Percentiles rank a stretch among this genome's conserved stretches.
These are phyloP conservation scores for Laticauda colubrina DNA, from an alignment of 2,113 vertebrate species.

Conservation along the genomic window DNA sequence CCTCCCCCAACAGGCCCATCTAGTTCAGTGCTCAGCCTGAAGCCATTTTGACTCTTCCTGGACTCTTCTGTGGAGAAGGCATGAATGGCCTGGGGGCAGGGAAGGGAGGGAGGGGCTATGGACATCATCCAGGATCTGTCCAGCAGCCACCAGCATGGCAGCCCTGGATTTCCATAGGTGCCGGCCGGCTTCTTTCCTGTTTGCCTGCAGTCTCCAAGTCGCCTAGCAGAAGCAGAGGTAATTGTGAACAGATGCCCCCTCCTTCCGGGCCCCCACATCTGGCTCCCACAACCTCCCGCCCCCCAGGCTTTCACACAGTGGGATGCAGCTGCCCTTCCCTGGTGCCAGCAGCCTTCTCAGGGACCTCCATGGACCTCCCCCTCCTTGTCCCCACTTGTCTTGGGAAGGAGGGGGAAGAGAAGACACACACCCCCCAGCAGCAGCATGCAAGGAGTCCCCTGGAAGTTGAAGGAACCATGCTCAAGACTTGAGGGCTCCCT, in stretches of 20 bases:
- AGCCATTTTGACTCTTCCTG: not conserved
- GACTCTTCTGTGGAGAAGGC: not conserved
- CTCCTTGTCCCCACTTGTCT: not conserved
- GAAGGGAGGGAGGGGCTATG: not conserved
- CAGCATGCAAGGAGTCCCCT: not conserved
- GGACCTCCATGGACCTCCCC: not conserved
- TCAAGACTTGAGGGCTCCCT: not conserved
- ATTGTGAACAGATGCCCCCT: slow-evolving; percentile 84
- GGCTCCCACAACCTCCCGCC: slow-evolving; percentile 74
- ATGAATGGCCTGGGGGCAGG: not conserved
- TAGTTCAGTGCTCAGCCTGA: not conserved
- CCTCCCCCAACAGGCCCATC: not conserved
- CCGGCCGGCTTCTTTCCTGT: slow-evolving; percentile 82
- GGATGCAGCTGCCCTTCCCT: slow-evolving; percentile 5
- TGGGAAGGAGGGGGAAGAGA: not conserved
- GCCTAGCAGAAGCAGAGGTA: slow-evolving; percentile 85
- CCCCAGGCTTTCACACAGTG: slow-evolving; percentile 18
- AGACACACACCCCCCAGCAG: not conserved
- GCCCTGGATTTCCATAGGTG: slow-evolving; percentile 26
- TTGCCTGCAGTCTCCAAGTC: slow-evolving; percentile 76
- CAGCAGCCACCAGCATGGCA: not conserved
- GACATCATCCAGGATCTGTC: not conserved
- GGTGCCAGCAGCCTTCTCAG: not conserved
- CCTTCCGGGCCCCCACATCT: slow-evolving; percentile 77
- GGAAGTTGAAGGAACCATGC: not conserved